These are phyloP conservation scores for Zenarchopterus dispar DNA, from an alignment of 2,797 vertebrate species.

Conservation along the genomic window DNA sequence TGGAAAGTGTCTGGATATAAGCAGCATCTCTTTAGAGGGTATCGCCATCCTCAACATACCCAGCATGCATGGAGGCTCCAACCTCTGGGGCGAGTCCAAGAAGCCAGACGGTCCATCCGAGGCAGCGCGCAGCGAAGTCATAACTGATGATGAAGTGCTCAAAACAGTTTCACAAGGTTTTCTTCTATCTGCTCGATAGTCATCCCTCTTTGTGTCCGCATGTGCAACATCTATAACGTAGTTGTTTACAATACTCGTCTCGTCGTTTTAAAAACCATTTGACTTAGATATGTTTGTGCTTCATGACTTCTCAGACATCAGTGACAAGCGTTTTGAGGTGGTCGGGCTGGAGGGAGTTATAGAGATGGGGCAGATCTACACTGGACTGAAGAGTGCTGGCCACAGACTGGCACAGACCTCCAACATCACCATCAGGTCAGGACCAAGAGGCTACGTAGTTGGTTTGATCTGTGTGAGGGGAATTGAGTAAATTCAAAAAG, in stretches of 20 bases:
- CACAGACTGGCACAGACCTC: conserved; percentile 89
- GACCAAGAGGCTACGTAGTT: neutral
- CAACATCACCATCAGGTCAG: conserved; percentile 89
- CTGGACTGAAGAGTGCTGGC: conserved; percentile 90
- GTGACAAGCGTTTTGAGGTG: conserved; percentile 90
- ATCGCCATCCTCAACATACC: conserved; percentile 95
- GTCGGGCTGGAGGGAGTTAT: conserved; percentile 91
- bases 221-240: neutral
- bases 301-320: conserved; percentile 80
- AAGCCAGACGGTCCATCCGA: conserved; percentile 75
- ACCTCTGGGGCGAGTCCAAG: conserved; percentile 94
- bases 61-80: conserved; percentile 95
- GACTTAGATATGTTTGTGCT: conserved; percentile 8
- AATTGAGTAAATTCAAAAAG: no score
- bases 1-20: conserved; percentile 85
- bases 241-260: neutral
- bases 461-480: neutral
- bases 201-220: no score
- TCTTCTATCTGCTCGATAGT: neutral
- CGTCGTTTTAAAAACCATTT: neutral
- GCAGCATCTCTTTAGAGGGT: conserved; percentile 84
- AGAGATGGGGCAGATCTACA: conserved; percentile 97
- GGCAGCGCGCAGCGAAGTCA: conserved; percentile 78
- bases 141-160: conserved; percentile 87
- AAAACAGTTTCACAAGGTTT: conserved; percentile 90